Base-by-base conservation (phyloP, 2,797 vertebrate species). In the Peromyscus attwateri region DNA sequence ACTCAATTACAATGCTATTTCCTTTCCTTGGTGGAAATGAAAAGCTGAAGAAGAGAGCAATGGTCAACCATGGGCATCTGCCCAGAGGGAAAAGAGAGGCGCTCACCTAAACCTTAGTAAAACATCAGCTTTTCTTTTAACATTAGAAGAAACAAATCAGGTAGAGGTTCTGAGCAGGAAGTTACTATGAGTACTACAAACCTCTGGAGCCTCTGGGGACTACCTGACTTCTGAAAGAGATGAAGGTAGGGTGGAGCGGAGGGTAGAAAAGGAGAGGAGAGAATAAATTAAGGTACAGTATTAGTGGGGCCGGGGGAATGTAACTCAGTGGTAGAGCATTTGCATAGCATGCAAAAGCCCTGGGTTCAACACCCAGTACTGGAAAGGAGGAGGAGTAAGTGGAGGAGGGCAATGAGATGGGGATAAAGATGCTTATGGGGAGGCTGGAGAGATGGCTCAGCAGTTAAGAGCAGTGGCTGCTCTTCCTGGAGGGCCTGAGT, bases 131-230 rank as follows among this genome's bases (percentile, higher is more conserved):
- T 96, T 83, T 83, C 66, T 83, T 79, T 43, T 31, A 89, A 66
- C 19, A 79, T 64, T 76, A 55, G 46, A 95, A 95, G 37, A 91
- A 95, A 81, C 43, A 92, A 83, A 95, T 11, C 27, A 93, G 43
- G 71, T 29, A 94, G 57, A 60, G 52, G 89, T 93, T 91, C 43
- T 57, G 91, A 94, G 46, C 14, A 75, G 49, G 92, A 76, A 94
- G 73, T 71, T 27, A 91, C 21, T 82, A 60, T 4, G 5, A 87
- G 10, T 43, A 25, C 89, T 81, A 71, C 29, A 64, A 2, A 93
- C 79, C 5, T 70, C n/a, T 25, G 37, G 9, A 82, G 37, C 76
- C 23, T 81, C 37, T 37, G 23, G 75, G 12, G 6, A 87, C 73
- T 68, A 40, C 19, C 60, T 95, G 77, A 95, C 80, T 91, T 90